Conservation (phyloP, 2,797 vertebrate genomes). For the Micromesistius poutassou region DNA sequence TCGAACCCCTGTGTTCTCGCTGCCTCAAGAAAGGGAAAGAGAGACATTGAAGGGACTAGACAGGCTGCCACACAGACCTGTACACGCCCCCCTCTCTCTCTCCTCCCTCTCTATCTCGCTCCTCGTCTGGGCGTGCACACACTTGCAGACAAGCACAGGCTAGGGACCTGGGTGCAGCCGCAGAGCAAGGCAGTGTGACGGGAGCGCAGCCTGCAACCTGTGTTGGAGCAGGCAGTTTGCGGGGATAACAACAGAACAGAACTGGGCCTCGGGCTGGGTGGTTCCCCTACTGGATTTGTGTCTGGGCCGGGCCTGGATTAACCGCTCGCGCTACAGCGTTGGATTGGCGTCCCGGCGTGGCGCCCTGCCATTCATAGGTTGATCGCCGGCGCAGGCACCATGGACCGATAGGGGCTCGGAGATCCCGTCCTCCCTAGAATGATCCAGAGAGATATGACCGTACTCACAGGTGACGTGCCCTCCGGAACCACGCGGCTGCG, state of each 20-base stretch:
- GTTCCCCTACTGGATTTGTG: conserved; percentile 12
- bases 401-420: conserved; percentile 45
- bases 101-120: background rate
- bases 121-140: conserved; percentile 54
- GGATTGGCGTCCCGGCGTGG: too few relatives aligned
- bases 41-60: conserved; percentile 30
- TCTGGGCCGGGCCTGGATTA: conserved; percentile 19
- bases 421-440: conserved; percentile 43
- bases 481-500: background rate
- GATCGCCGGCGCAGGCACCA: too few relatives aligned
- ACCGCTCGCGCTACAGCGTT: too few relatives aligned
- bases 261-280: too few relatives aligned
- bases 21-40: conserved; percentile 8
- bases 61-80: conserved; percentile 23
- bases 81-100: conserved; percentile 44
- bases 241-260: conserved; percentile 36
- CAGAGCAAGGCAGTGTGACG: conserved; percentile 51
- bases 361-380: background rate
- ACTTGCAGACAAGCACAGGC: conserved; percentile 52
- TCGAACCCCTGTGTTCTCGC: too few relatives aligned
- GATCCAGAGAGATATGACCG: conserved; percentile 68
- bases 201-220: conserved; percentile 41
- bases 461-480: conserved; percentile 66
- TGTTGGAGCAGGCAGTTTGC: conserved; percentile 40
- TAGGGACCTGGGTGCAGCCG: conserved; percentile 24